A percentile compares a stretch with the other conserved stretches of the same genome.
Evolutionary conservation across 2,888 invertebrate species (phyloP).

Genomic region (Phymatocera aterrima): DNA sequence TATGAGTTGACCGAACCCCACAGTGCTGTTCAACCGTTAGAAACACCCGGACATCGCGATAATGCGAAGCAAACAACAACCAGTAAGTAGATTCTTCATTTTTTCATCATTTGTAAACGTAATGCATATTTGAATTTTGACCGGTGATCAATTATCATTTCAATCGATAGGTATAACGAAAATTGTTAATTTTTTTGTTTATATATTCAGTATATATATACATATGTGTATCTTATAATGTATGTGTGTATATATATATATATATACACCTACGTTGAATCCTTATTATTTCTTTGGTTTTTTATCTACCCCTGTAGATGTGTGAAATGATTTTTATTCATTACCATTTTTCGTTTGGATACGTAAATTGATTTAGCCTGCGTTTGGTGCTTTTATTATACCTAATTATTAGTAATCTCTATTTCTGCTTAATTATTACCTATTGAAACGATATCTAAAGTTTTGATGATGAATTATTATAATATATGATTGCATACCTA

Average conservation of each 20-base stretch:
- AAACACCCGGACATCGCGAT: slow-evolving; percentile 3
- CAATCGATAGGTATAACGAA: neutral
- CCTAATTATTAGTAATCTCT: slow-evolving; percentile 22
- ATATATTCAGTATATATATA: neutral
- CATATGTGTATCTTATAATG: neutral
- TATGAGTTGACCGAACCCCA: slow-evolving; percentile 33
- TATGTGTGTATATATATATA: neutral
- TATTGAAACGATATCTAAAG: slow-evolving; percentile 14
- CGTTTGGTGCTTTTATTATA: slow-evolving; percentile 31
- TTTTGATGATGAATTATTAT: slow-evolving; percentile 3
- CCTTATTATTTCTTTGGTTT: neutral
- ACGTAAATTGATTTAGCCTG: slow-evolving; percentile 36
- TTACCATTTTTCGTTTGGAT: slow-evolving; percentile 30
- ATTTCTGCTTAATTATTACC: slow-evolving; percentile 14
- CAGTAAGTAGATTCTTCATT: slow-evolving; percentile 27
- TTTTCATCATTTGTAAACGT: neutral
- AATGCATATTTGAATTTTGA: slow-evolving; percentile 35
- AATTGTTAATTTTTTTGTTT: neutral
- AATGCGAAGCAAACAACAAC: slow-evolving; percentile 28
- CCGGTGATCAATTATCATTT: neutral
- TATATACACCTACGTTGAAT: neutral
- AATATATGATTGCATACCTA: too few relatives aligned
- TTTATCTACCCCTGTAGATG: slow-evolving; percentile 1
- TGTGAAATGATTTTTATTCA: slow-evolving; percentile 18
- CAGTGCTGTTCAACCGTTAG: slow-evolving; percentile 28